Evolutionary conservation across 2,888 invertebrate genomes (phyloP).

Genomic region (Frankliniella fusca): DNA sequence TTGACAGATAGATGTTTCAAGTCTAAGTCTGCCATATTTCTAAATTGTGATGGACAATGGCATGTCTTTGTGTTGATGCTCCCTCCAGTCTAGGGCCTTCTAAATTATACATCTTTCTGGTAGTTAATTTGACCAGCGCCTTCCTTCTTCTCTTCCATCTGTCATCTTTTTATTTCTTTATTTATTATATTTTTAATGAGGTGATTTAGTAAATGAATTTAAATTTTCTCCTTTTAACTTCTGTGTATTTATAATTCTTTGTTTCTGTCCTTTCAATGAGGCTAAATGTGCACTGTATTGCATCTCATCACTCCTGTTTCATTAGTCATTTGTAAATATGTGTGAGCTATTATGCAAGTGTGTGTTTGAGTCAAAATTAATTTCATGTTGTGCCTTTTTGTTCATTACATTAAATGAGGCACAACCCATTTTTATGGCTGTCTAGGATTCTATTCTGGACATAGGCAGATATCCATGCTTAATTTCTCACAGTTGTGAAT

Average conservation of each 20-base stretch:
- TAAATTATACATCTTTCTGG: not conserved
- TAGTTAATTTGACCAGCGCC: not conserved
- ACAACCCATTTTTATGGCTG: no score
- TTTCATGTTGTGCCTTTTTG: no score
- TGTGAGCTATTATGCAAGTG: not conserved
- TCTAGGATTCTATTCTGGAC: no score
- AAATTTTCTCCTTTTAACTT: not conserved
- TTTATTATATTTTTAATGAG: not conserved
- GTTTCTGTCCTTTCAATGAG: no score
- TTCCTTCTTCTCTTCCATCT: constrained; percentile 10
- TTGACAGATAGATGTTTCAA: not conserved
- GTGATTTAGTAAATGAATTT: not conserved
- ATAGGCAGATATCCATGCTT: no score
- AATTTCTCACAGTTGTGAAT: no score
- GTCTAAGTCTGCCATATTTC: constrained; percentile 10
- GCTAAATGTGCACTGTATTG: not conserved
- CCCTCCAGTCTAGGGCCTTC: not conserved
- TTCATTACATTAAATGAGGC: no score
- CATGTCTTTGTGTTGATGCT: not conserved
- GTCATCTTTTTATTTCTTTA: not conserved
- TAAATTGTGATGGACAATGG: constrained; percentile 19
- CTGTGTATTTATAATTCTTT: no score
- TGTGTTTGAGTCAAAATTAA: not conserved
- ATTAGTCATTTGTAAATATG: not conserved
- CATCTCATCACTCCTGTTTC: not conserved